A percentile compares a stretch with the other conserved stretches of the same genome.
phyloP scores from a whole-genome alignment of 2,113 vertebrate genomes.

The Excalfactoria chinensis region DNA sequence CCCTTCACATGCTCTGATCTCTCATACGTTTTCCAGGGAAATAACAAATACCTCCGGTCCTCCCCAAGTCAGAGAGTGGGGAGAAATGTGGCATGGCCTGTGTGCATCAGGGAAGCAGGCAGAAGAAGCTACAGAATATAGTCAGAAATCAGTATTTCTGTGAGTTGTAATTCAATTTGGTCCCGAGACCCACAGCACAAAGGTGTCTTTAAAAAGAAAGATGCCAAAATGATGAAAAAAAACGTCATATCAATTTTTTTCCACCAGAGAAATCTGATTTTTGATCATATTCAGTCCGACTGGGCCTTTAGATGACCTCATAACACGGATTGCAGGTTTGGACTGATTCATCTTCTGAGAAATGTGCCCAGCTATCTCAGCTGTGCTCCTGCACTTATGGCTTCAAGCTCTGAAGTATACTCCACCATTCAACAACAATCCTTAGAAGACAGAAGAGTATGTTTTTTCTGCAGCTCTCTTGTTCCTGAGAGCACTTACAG shows the following conservation, averaged over 20 bases:
- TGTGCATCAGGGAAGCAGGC: accelerated
- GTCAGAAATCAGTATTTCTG: not conserved
- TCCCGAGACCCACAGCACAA: conserved; percentile 7
- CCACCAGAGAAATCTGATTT: conserved; percentile 24
- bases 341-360: not conserved
- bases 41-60: not conserved
- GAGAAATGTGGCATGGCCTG: not conserved
- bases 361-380: not conserved
- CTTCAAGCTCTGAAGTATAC: not conserved
- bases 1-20: not conserved
- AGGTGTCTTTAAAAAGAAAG: not conserved
- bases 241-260: conserved; percentile 49
- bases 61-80: not conserved
- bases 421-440: not conserved
- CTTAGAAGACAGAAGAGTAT: not conserved
- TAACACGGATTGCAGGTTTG: not conserved
- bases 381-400: not conserved
- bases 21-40: not conserved
- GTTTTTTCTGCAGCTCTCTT: not conserved
- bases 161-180: conserved; percentile 22
- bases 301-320: conserved; percentile 16
- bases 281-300: not conserved
- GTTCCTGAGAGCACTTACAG: not conserved
- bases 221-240: conserved; percentile 28
- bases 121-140: not conserved